Base-by-base conservation (phyloP, 2,113 vertebrate genomes). In the Corythaeola cristata region DNA sequence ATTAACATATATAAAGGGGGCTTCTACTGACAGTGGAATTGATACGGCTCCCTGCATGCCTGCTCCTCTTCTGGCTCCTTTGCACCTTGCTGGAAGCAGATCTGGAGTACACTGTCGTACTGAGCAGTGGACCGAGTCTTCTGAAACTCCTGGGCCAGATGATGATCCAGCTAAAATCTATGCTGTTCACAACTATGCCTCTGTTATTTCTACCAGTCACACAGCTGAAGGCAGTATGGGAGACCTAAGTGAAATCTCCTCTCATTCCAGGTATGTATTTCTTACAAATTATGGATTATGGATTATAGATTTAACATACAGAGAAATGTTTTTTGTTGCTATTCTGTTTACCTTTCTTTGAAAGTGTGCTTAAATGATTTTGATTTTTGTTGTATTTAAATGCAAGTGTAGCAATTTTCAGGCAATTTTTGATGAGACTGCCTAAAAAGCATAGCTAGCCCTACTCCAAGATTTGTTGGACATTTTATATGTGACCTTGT, bases 21-120 rank as follows among this genome's bases (percentile, higher is more conserved):
- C 99, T 4, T 99, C 99, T 26, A 99, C 99, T 0, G 99, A 99
- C 98, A 99, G 99, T 30, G 99, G 99, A 67, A 99, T 99, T 7
- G 99, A 99, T 83, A 99, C 99, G 0, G 98, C 99, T 64, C 99
- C 99, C 12, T 99, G 99, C 96, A 95, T 98, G 97, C 97, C 98
- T 2, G 74, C 99, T 1, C 72, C 97, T 1, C 95, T 98, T 15
- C 95, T 98, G 19, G 97, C 98, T 22, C 97, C 98, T 0, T 55
- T 98, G 79, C 98, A 98, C 69, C 96, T 98, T 37, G 82, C 95
- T 0, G 98, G 98, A 89, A 97, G 98, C 96, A 96, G 99, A 78
- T 93, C 99, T 9, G 85, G 98, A 20, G 95, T 98, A 23, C 99
- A 99, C 72, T 98, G 98, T 33, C 97, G 98, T 39, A 50, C 97